phyloP scores from a whole-genome alignment of 1,140 invertebrate species.

The Ylistrum balloti region DNA sequence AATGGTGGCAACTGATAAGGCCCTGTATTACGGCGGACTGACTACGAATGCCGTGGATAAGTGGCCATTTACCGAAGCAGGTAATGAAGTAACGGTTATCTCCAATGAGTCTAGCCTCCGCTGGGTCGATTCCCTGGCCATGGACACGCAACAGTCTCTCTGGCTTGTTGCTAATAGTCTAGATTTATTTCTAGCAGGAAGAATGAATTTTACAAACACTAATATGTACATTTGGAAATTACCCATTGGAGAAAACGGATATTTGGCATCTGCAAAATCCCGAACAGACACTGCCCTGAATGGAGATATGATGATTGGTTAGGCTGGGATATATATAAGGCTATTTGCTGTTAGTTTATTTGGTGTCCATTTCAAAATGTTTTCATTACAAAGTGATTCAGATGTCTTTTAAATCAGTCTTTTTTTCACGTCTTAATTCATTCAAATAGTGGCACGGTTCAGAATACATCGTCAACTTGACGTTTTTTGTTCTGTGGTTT shows the following conservation, averaged over 20 bases:
- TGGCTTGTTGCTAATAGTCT: conserved; percentile 64
- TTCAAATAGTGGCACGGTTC: too few species aligned
- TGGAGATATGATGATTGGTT: too few species aligned
- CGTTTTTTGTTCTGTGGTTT: too few species aligned
- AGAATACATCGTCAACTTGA: too few species aligned
- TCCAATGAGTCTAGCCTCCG: not conserved
- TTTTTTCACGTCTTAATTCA: too few species aligned
- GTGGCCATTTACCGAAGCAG: not conserved
- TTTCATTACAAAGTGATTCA: too few species aligned
- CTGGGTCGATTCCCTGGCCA: conserved; percentile 60
- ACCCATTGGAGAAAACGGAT: conserved; percentile 46
- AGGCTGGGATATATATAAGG: too few species aligned
- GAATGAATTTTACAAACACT: conserved; percentile 49
- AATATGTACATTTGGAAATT: conserved; percentile 65
- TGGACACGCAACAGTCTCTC: conserved; percentile 53
- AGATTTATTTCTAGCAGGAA: conserved; percentile 44
- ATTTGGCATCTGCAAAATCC: conserved; percentile 48
- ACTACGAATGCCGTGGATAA: conserved; percentile 58
- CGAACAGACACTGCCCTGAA: conserved; percentile 24
- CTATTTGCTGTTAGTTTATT: too few species aligned
- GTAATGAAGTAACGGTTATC: not conserved
- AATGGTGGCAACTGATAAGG: conserved; percentile 58
- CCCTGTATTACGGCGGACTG: conserved; percentile 61
- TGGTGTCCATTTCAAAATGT: too few species aligned
- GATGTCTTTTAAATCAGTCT: too few species aligned